Evolutionary conservation across 2,797 vertebrate species (phyloP), one percentile per base, ranked within the genome.

Genomic region (Serranus cabrilla): DNA sequence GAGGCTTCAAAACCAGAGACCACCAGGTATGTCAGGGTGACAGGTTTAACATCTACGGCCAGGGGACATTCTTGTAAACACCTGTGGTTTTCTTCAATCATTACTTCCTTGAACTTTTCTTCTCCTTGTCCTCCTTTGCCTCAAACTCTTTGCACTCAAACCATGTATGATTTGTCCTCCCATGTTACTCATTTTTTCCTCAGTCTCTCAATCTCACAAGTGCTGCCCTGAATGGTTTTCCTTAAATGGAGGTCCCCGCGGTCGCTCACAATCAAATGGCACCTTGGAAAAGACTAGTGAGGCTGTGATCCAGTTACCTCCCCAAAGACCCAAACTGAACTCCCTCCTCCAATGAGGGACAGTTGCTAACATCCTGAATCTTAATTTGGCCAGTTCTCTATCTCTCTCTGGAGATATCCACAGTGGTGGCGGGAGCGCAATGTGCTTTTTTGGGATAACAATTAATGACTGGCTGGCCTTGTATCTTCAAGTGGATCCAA

Each of bases 221-320:
- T n/a, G 55, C 81, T 90, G 87, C 80, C 86, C 84, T 90, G 68
- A 87, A 89, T 90, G 82, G 54, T 67, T 91, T 88, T 85, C 84
- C 60, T 85, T 88, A 89, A 90, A 91, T 83, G 85, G 86, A 89
- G 49, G 70, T 81, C 85, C 85, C 86, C 1, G 8, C 11, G 65
- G 86, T 82, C 16, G 49, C 43, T 37, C 16, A 13, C 13, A 89
- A 79, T 87, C 82, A 79, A 60, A 13, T 7, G 54, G 43, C 76
- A 78, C 75, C 80, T 47, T 18, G 39, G 61, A 84, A 68, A 80
- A 85, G 57, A 78, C 74, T 45, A 34, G 14, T 0, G 56, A 64
- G 70, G 46, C 71, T 78, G 23, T 60, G 78, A 84, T 83, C 74
- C 78, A 81, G 61, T 80, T 78, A 25, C 55, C 46, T 87, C 84